Base-by-base conservation (phyloP, 1,140 invertebrate species). In the Colletes latitarsis region DNA sequence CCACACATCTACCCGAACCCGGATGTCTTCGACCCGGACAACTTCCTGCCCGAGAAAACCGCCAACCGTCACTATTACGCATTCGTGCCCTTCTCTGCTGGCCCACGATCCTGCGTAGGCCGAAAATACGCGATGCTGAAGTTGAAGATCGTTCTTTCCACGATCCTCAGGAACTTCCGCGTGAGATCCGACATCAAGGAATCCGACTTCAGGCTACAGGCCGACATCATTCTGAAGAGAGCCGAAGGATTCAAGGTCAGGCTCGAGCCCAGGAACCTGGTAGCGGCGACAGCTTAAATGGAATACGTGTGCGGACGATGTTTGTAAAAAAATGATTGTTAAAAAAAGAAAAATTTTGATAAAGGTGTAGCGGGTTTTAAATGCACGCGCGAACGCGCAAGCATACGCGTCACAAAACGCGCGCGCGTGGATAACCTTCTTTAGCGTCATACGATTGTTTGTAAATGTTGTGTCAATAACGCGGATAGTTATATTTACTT, bases 41-140 rank as follows among this genome's bases (percentile, higher is more conserved):
- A 97, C 89, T 98, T 98, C 93, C 90, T 97, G 41, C 96, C 96
- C 0, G 97, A 98, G 84, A 96, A 96, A 74, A 94, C 95, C 4
- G 94, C 94, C 9, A 95, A 95, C 70, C 94, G 97, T 57, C 97
- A 98, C 88, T 97, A 97, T 66, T 98, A 97, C 92, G 95, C 97
- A 12, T 98, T 96, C 89, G 95, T 98, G 41, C 97, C 97, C 3
- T 98, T 98, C 94, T 97, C 96, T 4, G 97, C 97, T 72, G 97
- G 97, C 62, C 96, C 96, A 0, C 95, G 97, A 82, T 97, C 96
- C 83, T 98, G 97, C 92, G 97, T 98, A 39, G 97, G 97, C 75
- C 96, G 97, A 70, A 97, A 97, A 92, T 98, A 98, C 92, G 98
- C 98, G 1, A 95, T 97, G 93, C 93, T 98, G 64, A 98, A 98